phyloP scores from a whole-genome alignment of 1,140 invertebrate genomes.

The Aleiodes sp. region DNA sequence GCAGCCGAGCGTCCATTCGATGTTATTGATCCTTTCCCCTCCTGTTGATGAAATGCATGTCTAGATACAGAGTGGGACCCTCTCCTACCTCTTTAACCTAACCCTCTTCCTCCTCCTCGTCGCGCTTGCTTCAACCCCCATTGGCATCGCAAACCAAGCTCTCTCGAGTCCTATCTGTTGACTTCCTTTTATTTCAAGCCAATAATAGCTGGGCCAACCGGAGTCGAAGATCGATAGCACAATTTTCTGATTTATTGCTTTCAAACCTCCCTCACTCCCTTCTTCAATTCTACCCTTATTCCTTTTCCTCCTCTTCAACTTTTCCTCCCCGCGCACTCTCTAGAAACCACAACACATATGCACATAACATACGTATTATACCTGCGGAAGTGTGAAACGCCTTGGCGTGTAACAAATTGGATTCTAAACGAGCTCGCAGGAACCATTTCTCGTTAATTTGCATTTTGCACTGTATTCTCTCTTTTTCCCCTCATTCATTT shows the following conservation, averaged over 20 bases:
- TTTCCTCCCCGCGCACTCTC: no score
- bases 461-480: not conserved
- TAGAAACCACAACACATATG: not conserved
- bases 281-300: not conserved
- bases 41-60: constrained; percentile 56
- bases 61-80: constrained; percentile 35
- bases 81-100: constrained; percentile 33
- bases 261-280: not conserved
- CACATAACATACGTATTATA: not conserved
- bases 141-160: not conserved
- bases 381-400: constrained; percentile 11
- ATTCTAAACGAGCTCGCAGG: constrained; percentile 17
- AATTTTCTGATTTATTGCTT: constrained; percentile 50
- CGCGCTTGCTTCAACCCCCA: no score
- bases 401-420: constrained; percentile 25
- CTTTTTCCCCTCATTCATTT: not conserved
- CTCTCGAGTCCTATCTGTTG: constrained; percentile 30
- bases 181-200: constrained; percentile 51
- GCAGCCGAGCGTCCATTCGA: constrained; percentile 42
- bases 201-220: constrained; percentile 47
- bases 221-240: constrained; percentile 47
- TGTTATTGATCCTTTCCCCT: constrained; percentile 47
- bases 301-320: not conserved
- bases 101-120: not conserved
- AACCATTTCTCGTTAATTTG: constrained; percentile 8